A percentile compares a stretch with the other conserved stretches of the same genome.
Evolutionary conservation across 2,797 vertebrate species (phyloP).

Genomic region (Spinibarbus caldwelli): DNA sequence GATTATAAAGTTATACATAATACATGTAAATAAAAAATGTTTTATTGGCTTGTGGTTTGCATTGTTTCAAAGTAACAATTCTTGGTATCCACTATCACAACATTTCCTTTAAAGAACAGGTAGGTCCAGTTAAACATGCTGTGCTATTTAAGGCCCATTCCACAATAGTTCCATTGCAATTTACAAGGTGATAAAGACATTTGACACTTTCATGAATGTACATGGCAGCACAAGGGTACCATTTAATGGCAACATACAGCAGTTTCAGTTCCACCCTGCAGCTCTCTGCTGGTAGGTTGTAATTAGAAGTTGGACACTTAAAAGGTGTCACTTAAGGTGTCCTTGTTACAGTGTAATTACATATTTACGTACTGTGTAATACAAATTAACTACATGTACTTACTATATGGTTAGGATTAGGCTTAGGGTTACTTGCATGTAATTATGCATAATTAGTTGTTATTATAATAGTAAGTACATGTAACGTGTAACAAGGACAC

Average conservation of each 20-base stretch:
- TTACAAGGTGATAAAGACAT: not conserved
- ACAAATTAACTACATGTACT: too few species aligned
- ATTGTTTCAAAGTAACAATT: not conserved
- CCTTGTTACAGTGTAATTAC: too few species aligned
- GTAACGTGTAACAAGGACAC: too few species aligned
- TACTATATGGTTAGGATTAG: too few species aligned
- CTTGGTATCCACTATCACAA: not conserved
- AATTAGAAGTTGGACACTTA: not conserved
- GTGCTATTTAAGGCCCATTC: slow-evolving; percentile 13
- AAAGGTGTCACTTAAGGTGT: too few species aligned
- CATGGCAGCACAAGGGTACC: not conserved
- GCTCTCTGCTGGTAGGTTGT: not conserved
- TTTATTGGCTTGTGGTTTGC: not conserved
- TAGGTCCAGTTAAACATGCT: not conserved
- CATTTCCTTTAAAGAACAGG: slow-evolving; percentile 21
- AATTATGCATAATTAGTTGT: too few species aligned
- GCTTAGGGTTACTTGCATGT: too few species aligned
- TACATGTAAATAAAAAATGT: not conserved
- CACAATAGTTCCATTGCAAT: not conserved
- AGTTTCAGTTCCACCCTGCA: not conserved
- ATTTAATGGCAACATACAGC: not conserved
- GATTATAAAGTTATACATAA: not conserved
- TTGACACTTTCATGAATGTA: not conserved
- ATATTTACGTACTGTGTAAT: too few species aligned
- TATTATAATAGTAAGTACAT: too few species aligned